Evolutionary conservation across 2,797 vertebrate genomes (phyloP), one percentile per base, ranked within the genome.

Genomic region (Rhynchotus rufescens): DNA sequence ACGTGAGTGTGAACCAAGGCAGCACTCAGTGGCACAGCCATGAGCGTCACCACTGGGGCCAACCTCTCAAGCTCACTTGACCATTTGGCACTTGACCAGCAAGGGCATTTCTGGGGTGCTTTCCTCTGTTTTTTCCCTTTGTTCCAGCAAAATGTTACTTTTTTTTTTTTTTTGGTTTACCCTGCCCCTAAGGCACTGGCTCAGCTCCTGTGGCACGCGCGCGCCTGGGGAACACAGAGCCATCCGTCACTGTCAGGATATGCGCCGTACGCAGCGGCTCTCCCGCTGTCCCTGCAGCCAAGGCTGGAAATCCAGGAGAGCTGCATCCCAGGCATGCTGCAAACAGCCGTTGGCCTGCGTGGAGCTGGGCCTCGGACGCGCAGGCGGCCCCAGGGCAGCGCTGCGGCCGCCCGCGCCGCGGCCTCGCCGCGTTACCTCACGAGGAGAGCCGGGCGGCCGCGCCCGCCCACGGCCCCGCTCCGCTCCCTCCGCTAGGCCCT

Each of bases 231-330:
- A 68, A 86, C 80, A 75, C 44, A 44, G 80, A 91, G 72, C 57
- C 96, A 97, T 97, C 92, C 34, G 60, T 98, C 97, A 97, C 80
- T 91, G 89, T 96, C 97, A 91, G 80, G 93, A 97, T 96, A 96
- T 34, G 30, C 86, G 94, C 97, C 88, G 83, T 78, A 92, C 88
- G 1, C 94, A 96, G 96, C 96, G 94, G 95, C 96, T 94, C 93
- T 94, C 97, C 97, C 9, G 82, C 96, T 95, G 97, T 85, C 97
- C 90, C 94, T 95, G 90, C 92, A 87, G 92, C 15, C 15, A 94
- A 67, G 83, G 91, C 96, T 93, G 96, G 96, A 96, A 80, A 94
- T 95, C 89, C 79, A 94, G 91, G 94, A 96, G 97, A 97, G 95
- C 96, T 91, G 96, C 96, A 97, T 94, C 98, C 96, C 95, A 89